Conservation (phyloP, 2,113 vertebrate species). For the Alethe diademata region DNA sequence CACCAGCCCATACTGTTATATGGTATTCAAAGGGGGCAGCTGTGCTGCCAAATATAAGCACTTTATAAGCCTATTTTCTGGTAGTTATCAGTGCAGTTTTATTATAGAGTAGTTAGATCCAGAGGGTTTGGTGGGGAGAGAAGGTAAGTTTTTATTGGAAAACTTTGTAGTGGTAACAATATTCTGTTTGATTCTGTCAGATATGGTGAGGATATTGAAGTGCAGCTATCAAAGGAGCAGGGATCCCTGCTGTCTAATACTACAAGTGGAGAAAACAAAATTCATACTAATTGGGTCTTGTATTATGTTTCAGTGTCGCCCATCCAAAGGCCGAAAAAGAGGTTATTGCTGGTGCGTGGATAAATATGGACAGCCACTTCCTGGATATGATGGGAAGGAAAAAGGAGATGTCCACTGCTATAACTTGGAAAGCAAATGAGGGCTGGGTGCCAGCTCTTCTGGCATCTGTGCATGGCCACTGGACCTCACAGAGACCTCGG, state of each 20-base stretch:
- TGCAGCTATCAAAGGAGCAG: neutral
- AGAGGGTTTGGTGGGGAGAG: neutral
- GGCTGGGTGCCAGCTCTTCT: neutral
- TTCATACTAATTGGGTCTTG: neutral
- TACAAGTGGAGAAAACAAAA: neutral
- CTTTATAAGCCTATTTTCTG: neutral
- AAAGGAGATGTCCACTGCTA: constrained; percentile 84
- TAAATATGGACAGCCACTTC: constrained; percentile 90
- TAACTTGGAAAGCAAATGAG: constrained; percentile 84
- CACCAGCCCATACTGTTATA: neutral
- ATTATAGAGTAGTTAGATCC: neutral
- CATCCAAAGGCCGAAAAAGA: constrained; percentile 91
- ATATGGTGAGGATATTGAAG: neutral
- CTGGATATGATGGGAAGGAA: constrained; percentile 81
- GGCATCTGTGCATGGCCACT: constrained; percentile 1
- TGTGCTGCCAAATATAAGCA: neutral
- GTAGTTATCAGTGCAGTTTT: neutral
- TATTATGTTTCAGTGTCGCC: constrained; percentile 82
- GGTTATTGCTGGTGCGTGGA: constrained; percentile 97
- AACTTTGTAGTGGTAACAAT: neutral
- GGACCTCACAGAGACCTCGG: constrained; percentile 41
- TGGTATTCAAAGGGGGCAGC: neutral
- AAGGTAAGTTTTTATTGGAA: neutral
- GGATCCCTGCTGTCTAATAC: neutral
- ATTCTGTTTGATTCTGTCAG: neutral